Base-by-base conservation (phyloP, 2,113 vertebrate species). In the Pygoscelis adeliae region DNA sequence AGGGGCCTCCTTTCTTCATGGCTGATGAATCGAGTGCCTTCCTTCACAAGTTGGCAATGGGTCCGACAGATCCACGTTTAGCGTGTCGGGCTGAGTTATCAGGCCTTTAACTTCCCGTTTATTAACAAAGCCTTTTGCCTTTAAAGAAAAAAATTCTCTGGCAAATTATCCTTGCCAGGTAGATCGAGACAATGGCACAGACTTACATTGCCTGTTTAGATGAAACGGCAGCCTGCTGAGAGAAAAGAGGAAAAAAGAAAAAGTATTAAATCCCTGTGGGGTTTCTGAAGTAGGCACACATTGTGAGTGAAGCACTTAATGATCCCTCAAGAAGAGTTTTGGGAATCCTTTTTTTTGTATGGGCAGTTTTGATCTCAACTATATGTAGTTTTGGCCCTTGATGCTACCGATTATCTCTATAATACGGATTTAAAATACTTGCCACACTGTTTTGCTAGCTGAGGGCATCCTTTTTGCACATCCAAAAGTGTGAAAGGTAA, bases 361-460 rank as follows among this genome's bases (percentile, higher is more conserved):
- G 46, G 42, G n/a, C 71, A 91, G 62, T 93, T 97, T 94, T 91
- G 92, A 92, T 93, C 72, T 94, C 32, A 23, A 7, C 40, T 86
- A 38, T 53, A 46, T 6, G 20, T 29, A 34, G 46, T 49, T 92
- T 87, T 79, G 66, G 46, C 62, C 73, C 40, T 85, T 83, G 72
- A 79, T 93, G 62, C 53, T 83, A 53, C 67, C 91, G 91, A 89
- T 97, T 97, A 94, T 36, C 46, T 69, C 61, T 30, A 70, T 69
- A 91, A 85, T 47, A 69, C 0, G 8, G 70, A 79, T 76, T 95
- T 85, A 66, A 95, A 96, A 93, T 76, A 47, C 40, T 69, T 77
- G 44, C 56, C 15, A 36, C 38, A 6, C 14, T 55, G n/a, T 76
- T 87, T 89, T 72, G 58, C 38, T 93, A 69, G 74, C 56, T 85